Evolutionary conservation across 1,140 invertebrate species (phyloP), one percentile per base, ranked within the genome.

Genomic region (Drosophila seguyi): DNA sequence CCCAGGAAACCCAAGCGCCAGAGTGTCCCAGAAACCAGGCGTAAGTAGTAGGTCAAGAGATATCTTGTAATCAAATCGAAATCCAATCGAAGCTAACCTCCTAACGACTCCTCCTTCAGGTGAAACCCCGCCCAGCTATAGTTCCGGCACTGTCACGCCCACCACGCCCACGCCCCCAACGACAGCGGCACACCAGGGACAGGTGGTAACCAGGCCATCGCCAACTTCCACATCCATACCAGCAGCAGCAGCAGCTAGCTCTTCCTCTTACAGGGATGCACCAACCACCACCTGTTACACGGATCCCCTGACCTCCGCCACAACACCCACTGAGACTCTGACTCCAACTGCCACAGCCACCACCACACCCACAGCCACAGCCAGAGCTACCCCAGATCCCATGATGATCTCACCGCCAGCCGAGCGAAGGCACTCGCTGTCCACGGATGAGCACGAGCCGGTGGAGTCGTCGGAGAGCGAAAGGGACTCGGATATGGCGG

Each of bases 381-480:
- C 29, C 2, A 53, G 18, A 6, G 7, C 18, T 2, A 31, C 20
- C 2, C 16, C 31, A 0, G 52, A 82, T 16, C 22, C 53, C 31
- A 55, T 68, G 44, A n/a, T 57, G 1, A n/a, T 48, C 27, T 65
- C 74, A 20, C 78, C 76, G 8, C 61, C 65, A 20, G 34, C 45
- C 4, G 81, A 85, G 10, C 83, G 66, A 0, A 75, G 62, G 0
- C 66, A 76, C 42, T 92, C 74, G 27, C 57, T 68, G 25, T 91
- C 90, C 11, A 86, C 91, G n/a, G 93, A 94, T 2, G 95, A 95
- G 20, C 84, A 94, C 2, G 95, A 95, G 20, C 93, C 95, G 14
- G 94, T 94, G 22, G 95, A 95, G 72, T 97, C 96, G n/a, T 97
- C 96, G 0, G 96, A 96, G 75, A 97, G 96, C 1, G 96, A 97